Percentiles rank a stretch among this genome's conserved stretches.
Conservation (phyloP, 2,113 vertebrate genomes). For the Oreochromis tanganicae region DNA sequence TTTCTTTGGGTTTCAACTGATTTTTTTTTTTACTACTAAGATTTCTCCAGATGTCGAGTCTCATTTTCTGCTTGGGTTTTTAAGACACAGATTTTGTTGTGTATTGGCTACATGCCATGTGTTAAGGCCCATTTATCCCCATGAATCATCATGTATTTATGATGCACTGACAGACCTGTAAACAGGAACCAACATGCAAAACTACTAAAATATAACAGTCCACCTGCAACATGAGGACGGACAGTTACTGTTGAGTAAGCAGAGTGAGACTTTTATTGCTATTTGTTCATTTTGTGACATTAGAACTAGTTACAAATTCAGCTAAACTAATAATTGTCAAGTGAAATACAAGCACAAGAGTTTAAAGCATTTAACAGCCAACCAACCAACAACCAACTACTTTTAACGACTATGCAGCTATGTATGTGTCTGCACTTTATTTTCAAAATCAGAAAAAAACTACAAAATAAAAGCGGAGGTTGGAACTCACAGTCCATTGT, state of each 20-base stretch:
- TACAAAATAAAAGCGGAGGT: background rate
- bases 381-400: background rate
- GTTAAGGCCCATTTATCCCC: background rate
- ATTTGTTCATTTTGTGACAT: background rate
- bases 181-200: background rate
- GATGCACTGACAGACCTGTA: background rate
- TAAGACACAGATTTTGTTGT: background rate
- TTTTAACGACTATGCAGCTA: background rate
- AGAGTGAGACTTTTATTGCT: background rate
- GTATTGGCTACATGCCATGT: background rate
- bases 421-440: accelerated
- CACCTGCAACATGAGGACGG: background rate
- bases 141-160: background rate
- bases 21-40: background rate
- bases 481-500: background rate
- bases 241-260: background rate
- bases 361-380: background rate
- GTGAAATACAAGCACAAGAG: background rate
- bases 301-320: background rate
- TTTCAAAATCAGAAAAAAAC: background rate
- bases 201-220: background rate
- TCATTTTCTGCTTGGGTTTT: background rate
- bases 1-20: background rate
- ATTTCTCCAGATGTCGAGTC: background rate
- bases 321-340: background rate